Percentiles rank a stretch among this genome's conserved stretches.
Conservation (phyloP, 2,113 vertebrate genomes). For the Apistogramma diplotaenia region DNA sequence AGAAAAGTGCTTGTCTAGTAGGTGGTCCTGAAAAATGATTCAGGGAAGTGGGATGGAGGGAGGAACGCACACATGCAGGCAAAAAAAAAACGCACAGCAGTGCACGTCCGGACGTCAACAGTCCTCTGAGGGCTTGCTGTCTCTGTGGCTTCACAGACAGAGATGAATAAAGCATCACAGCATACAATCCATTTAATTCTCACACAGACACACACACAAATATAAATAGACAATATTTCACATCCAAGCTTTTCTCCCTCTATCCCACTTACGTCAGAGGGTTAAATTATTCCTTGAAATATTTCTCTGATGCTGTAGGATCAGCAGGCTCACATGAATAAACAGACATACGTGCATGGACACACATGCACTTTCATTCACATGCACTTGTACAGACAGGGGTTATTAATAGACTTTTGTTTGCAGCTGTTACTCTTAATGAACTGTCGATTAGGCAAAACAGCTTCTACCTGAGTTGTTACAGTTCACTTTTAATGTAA, state of each 20-base stretch:
- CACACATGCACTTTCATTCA: neutral
- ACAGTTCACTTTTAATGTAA: neutral
- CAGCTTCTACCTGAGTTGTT: neutral
- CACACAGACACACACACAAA: neutral
- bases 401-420: neutral
- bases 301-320: neutral
- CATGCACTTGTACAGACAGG: neutral
- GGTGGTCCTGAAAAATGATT: constrained; percentile 15
- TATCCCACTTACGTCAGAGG: neutral
- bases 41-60: neutral
- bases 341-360: neutral
- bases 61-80: neutral
- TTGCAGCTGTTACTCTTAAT: neutral
- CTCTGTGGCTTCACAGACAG: constrained; percentile 10
- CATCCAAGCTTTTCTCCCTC: neutral
- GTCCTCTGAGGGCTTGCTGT: neutral
- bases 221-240: constrained; percentile 21
- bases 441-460: neutral
- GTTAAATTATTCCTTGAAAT: constrained; percentile 17
- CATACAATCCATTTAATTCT: constrained; percentile 12
- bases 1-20: neutral
- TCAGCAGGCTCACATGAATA: neutral
- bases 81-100: constrained; percentile 13
- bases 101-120: constrained; percentile 6
- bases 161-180: constrained; percentile 17